Base-by-base conservation (phyloP, 2,888 invertebrate genomes). In the Phasia obesa region DNA sequence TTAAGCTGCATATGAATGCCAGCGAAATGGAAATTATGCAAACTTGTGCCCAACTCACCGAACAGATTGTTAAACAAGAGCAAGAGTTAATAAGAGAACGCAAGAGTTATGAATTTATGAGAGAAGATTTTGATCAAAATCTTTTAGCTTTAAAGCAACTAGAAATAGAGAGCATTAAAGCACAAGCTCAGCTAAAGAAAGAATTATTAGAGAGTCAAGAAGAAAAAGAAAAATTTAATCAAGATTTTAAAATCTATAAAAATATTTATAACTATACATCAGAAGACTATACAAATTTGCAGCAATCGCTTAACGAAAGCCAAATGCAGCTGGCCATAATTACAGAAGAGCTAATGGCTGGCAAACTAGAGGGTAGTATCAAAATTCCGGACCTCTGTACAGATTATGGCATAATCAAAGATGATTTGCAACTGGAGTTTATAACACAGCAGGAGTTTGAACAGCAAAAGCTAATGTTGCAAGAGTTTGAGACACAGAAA, bases 401-500 rank as follows among this genome's bases (percentile, higher is more conserved):
- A 1, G 89, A 90, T 17, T 90, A 90, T 84, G 90, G 90, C 4
- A 87, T 91, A 4, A 89, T 91, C 49, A 84, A 85, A 31, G 90
- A 91, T 9, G 89, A 90, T 77, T 84, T 90, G 31, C 87, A 89
- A 75, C 55, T 91, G 38, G 88, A 89, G 38, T 90, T 87, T 57
- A 84, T 92, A 42, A 90, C 92, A 0, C 86, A 86, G 0, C 84
- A 85, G 15, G 90, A 91, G 84, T 90, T 87, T 79, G 88, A 89
- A 42, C 65, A 85, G 9, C 86, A 90, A 65, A 86, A 87, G 5
- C 76, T 79, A 23, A 85, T 87, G 49, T 71, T 87, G 0, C 49
- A 75, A 17, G 85, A 84, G 11, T 86, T 88, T 70, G 78, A 73
- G 17, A 71, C 76, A 3, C 85, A 87, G 23, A 87, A 87, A 38